These are phyloP conservation scores for Heliconius ethilla DNA, from an alignment of 2,888 invertebrate species.

Conservation along the genomic window DNA sequence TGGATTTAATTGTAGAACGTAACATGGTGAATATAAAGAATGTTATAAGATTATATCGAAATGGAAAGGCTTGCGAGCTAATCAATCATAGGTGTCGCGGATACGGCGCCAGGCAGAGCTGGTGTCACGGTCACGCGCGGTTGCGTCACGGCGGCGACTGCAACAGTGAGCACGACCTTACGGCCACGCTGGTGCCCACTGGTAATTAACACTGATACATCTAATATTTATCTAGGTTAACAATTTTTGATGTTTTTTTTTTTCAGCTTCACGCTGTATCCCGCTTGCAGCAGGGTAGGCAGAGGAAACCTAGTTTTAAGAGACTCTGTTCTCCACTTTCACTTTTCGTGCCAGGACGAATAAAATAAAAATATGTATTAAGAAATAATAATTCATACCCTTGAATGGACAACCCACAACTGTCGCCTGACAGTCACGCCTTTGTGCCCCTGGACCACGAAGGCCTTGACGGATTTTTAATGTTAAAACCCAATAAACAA, in stretches of 20 bases:
- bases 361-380: too few species aligned
- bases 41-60: conserved; percentile 31
- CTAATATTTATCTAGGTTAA: conserved; percentile 34
- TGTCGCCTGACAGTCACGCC: too few species aligned
- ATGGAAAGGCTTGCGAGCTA: conserved; percentile 44
- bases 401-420: too few species aligned
- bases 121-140: conserved; percentile 74
- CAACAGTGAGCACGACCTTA: conserved; percentile 37
- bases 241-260: conserved; percentile 15
- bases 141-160: conserved; percentile 58
- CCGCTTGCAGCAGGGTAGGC: too few species aligned
- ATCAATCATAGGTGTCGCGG: conserved; percentile 63
- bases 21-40: conserved; percentile 2
- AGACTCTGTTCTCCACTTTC: too few species aligned
- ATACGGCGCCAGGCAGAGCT: conserved; percentile 51
- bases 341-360: too few species aligned
- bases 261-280: too few species aligned
- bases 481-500: not conserved
- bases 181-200: conserved; percentile 17
- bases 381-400: too few species aligned
- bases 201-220: conserved; percentile 33
- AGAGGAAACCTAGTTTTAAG: too few species aligned
- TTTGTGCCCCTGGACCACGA: too few species aligned
- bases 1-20: not conserved
- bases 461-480: not conserved